phyloP scores from a whole-genome alignment of 2,888 invertebrate genomes.

The Aspidiotus destructor region DNA sequence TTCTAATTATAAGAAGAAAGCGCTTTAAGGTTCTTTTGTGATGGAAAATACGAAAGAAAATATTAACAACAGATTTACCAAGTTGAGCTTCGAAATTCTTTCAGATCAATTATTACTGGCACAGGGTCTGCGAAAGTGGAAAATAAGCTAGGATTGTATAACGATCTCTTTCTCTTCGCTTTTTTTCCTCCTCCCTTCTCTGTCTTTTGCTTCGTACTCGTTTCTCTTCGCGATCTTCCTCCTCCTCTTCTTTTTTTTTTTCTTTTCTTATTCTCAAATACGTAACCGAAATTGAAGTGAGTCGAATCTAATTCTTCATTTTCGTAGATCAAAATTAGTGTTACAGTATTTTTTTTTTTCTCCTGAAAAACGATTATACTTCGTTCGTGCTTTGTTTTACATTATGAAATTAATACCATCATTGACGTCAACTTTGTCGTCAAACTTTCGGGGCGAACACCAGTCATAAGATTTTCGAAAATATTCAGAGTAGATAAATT shows the following conservation, averaged over 20 bases:
- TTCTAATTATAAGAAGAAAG: conserved; percentile 36
- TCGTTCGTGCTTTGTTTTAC: not conserved
- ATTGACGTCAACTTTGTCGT: conserved; percentile 18
- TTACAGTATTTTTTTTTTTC: too few relatives aligned
- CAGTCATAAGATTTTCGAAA: not conserved
- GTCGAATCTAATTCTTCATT: too few relatives aligned
- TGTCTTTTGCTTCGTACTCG: too few relatives aligned
- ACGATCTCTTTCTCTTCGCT: conserved; percentile 20
- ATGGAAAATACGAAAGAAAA: conserved; percentile 32
- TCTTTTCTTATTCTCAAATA: too few relatives aligned
- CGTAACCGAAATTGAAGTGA: too few relatives aligned
- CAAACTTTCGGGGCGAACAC: not conserved
- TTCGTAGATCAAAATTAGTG: too few relatives aligned
- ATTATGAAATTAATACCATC: conserved; percentile 9
- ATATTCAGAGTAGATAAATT: conserved; percentile 7
- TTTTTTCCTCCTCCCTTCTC: not conserved
- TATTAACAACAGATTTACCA: conserved; percentile 32
- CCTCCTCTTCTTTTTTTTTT: too few relatives aligned
- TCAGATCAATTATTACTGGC: conserved; percentile 26
- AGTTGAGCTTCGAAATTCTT: conserved; percentile 31
- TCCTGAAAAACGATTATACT: too few relatives aligned
- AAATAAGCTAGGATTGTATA: conserved; percentile 17
- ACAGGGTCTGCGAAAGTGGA: conserved; percentile 10
- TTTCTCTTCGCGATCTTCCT: too few relatives aligned
- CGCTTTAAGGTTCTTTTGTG: conserved; percentile 33